Conservation (phyloP, 2,888 invertebrate genomes). For the Cremastinae sp. region DNA sequence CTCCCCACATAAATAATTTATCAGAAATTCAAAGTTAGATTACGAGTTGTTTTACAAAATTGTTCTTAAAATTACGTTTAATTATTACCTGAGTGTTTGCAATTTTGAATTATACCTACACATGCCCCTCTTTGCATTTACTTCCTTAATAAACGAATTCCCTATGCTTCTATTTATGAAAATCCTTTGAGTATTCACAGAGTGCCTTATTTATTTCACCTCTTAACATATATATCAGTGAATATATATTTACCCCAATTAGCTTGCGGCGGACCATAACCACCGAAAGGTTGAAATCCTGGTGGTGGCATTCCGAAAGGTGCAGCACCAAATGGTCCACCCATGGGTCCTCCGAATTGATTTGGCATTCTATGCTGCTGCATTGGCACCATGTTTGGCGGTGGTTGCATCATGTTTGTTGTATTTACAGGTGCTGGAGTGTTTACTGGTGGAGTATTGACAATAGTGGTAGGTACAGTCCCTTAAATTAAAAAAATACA, state of each 20-base stretch:
- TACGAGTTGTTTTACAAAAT: too few relatives aligned
- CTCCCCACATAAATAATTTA: too few relatives aligned
- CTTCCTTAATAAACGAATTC: too few relatives aligned
- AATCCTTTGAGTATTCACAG: not conserved
- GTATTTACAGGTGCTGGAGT: constrained; percentile 69
- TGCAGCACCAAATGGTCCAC: constrained; percentile 82
- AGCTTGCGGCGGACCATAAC: constrained; percentile 78
- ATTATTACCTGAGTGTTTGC: too few relatives aligned
- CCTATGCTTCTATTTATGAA: too few relatives aligned
- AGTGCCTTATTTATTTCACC: not conserved
- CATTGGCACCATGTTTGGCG: constrained; percentile 78
- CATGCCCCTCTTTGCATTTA: too few relatives aligned
- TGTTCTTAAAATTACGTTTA: too few relatives aligned
- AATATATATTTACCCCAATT: constrained; percentile 73
- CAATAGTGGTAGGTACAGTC: constrained; percentile 69
- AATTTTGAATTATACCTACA: too few relatives aligned
- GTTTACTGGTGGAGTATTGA: constrained; percentile 70
- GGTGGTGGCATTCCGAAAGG: constrained; percentile 88
- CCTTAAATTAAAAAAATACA: constrained; percentile 59
- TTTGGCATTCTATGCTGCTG: constrained; percentile 79
- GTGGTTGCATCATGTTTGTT: constrained; percentile 79
- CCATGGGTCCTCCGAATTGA: constrained; percentile 82
- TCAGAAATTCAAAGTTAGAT: too few relatives aligned
- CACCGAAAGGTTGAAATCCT: constrained; percentile 82
- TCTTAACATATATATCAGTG: not conserved